Evolutionary conservation across 1,140 invertebrate species (phyloP).

Genomic region (Pollicipes pollicipes): DNA sequence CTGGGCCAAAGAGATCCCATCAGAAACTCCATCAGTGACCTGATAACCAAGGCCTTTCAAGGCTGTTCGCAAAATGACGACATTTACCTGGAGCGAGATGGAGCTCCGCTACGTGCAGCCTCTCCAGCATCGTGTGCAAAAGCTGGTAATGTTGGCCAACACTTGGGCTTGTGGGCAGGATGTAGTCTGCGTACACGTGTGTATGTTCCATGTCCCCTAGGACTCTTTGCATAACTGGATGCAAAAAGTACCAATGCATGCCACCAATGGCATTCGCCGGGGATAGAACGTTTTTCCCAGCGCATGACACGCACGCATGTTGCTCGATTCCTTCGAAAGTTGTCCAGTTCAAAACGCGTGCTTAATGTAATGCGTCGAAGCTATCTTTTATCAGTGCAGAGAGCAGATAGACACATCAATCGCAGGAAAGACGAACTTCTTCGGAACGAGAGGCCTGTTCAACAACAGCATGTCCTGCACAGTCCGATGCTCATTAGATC

Average conservation of each 20-base stretch:
- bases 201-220: too few species aligned
- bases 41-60: too few species aligned
- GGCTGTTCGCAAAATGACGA: too few species aligned
- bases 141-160: too few species aligned
- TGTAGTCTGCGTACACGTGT: too few species aligned
- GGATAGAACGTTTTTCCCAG: background rate
- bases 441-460: background rate
- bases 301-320: background rate
- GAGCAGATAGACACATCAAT: background rate
- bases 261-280: background rate
- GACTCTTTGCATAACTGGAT: too few species aligned
- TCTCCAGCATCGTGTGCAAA: too few species aligned
- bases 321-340: background rate
- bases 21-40: too few species aligned
- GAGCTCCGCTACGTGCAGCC: too few species aligned
- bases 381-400: background rate
- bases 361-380: background rate
- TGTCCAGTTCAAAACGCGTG: background rate
- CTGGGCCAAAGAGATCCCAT: too few species aligned
- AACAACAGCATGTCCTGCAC: background rate
- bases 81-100: too few species aligned
- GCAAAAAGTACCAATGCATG: background rate
- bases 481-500: background rate
- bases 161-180: too few species aligned
- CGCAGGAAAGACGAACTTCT: background rate